Base-by-base conservation (phyloP, 2,797 vertebrate species). In the Natrix natrix region DNA sequence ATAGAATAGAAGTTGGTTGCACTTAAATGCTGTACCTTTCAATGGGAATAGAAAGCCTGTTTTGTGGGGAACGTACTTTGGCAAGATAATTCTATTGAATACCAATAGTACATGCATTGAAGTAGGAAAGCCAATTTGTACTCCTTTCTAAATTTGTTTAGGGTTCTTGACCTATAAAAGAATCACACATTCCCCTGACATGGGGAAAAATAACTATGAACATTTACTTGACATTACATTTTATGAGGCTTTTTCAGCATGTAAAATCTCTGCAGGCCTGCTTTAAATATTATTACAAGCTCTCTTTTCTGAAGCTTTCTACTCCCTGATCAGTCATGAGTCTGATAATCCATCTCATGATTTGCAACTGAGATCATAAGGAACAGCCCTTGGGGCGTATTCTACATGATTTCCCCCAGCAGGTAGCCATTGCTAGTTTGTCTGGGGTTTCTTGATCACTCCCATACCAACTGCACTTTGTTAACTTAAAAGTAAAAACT, bases 281-380 rank as follows among this genome's bases (percentile, higher is more conserved):
- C 14, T 91, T 90, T 69, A 90, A 56, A 60, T 93, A 55, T 14
- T 55, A 24, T 89, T 91, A 91, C 26, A 83, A 32, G 57, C 17
- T 20, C 37, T 59, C 48, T 52, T 86, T 91, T 54, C 66, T 60
- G 22, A 63, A 89, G 57, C 59, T 86, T 92, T 86, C 48, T 89
- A 0, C 87, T 1, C 28, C 7, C 55, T 92, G 92, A 90, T 91
- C 91, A 59, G 91, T 74, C 93, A 17, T 94, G 95, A 93, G 93
- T 32, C 69, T 11, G 86, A 66, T 28, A 92, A 93, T 93, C 37
- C 37, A 83, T 83, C 94, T 94, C 91, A 20, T 94, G 96, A 60
- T 91, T 69, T 60, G 83, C 83, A 8, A 7, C 22, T 52, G 95
- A 86, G 91, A 54, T 89, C 87, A 0, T 48, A 86, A 61, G 37